phyloP scores from a whole-genome alignment of 2,113 vertebrate genomes.

The Rhabdornis inornatus region DNA sequence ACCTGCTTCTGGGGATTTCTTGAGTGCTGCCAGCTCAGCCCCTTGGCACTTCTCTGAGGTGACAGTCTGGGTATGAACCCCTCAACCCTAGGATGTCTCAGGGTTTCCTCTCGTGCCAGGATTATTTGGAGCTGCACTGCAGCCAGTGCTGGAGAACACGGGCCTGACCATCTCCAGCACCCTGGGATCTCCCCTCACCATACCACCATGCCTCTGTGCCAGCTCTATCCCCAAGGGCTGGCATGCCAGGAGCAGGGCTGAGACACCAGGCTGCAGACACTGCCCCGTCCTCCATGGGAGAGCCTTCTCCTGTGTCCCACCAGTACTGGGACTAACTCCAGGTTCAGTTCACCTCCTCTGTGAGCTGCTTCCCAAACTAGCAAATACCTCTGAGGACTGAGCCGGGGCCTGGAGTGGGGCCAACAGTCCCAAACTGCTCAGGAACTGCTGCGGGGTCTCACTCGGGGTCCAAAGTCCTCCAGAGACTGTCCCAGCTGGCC shows the following conservation, averaged over 20 bases:
- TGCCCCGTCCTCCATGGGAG: background rate
- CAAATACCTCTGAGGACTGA: background rate
- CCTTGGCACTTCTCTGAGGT: background rate
- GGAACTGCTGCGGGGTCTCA: background rate
- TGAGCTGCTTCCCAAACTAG: background rate
- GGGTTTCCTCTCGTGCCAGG: background rate
- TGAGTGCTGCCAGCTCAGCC: background rate
- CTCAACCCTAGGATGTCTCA: background rate
- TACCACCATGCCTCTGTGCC: background rate
- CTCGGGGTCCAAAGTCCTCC: background rate
- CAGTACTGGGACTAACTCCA: background rate
- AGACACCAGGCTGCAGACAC: background rate
- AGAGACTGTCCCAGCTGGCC: background rate
- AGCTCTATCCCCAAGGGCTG: background rate
- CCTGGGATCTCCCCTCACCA: background rate
- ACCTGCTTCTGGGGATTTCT: background rate
- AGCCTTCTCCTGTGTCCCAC: fast-evolving
- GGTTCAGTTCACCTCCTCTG: background rate
- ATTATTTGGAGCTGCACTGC: background rate
- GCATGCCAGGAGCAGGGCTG: background rate
- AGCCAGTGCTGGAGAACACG: background rate
- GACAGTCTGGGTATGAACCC: background rate
- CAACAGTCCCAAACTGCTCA: background rate
- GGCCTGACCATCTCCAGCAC: background rate
- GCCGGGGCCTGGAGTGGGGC: fast-evolving